phyloP scores from a whole-genome alignment of 64 coral and sea anemone species.

The Cladopsammia gracilis region DNA sequence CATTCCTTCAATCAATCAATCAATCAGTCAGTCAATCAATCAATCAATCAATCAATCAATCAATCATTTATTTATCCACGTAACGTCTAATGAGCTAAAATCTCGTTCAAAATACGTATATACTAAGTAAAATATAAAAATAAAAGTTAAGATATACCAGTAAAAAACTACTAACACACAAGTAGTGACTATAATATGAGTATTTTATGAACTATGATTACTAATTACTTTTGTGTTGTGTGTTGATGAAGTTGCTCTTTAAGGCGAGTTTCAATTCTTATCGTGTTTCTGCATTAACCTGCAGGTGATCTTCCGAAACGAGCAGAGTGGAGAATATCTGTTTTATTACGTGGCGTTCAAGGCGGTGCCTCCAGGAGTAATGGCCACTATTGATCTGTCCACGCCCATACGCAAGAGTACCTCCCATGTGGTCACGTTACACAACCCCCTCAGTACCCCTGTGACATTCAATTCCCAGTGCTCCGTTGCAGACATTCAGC shows the following conservation, averaged over 20 bases:
- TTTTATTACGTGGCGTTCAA: constrained; percentile 99
- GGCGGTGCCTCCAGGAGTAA: constrained; percentile 88
- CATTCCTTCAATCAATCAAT: too few species aligned
- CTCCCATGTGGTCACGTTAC: constrained; percentile 91
- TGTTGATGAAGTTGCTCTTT: neutral
- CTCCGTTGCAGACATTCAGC: constrained; percentile 88
- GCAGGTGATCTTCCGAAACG: constrained; percentile 93
- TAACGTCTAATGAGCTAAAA: too few species aligned
- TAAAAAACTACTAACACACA: too few species aligned
- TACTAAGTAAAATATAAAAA: too few species aligned
- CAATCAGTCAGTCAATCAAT: too few species aligned
- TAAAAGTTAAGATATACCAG: too few species aligned
- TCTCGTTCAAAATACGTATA: too few species aligned
- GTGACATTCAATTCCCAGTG: constrained; percentile 92
- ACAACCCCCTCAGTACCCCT: constrained; percentile 90
- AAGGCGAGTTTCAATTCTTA: neutral
- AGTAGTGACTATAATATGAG: too few species aligned
- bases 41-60: too few species aligned
- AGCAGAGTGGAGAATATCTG: constrained; percentile 83
- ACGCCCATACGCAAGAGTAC: constrained; percentile 93
- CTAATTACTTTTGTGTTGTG: neutral
- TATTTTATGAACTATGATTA: too few species aligned
- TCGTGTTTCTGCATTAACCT: neutral
- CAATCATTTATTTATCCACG: too few species aligned
- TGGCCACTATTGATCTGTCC: constrained; percentile 86